Percentiles rank a stretch among this genome's conserved stretches.
Conservation (phyloP, 2,113 vertebrate species). For the Camelus bactrianus region DNA sequence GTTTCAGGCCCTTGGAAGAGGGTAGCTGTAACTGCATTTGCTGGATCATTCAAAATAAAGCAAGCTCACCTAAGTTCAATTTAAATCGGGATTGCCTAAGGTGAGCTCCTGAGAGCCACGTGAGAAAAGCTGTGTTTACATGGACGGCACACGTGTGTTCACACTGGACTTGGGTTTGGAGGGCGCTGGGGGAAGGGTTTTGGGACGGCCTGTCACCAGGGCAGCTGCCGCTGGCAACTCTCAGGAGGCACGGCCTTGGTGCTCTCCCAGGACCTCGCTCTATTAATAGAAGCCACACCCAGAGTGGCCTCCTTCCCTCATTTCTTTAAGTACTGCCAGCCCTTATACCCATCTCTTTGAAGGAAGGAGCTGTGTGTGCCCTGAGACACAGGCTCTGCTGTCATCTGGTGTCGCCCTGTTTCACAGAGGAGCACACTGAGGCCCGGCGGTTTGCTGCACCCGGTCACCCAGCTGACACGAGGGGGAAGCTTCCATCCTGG, state of each 20-base stretch:
- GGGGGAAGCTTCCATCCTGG: background rate
- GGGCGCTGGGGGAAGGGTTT: background rate
- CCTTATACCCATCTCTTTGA: background rate
- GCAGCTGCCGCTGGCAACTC: background rate
- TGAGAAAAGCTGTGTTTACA: background rate
- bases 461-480: rapidly evolving
- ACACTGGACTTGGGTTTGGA: background rate
- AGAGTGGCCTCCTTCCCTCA: rapidly evolving
- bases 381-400: background rate
- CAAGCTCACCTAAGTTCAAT: background rate
- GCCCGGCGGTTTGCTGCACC: background rate
- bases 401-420: rapidly evolving
- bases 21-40: background rate
- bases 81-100: rapidly evolving
- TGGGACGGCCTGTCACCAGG: background rate
- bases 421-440: background rate
- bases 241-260: rapidly evolving
- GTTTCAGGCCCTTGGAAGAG: background rate
- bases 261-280: background rate
- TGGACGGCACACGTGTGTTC: no score
- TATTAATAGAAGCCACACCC: background rate
- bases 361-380: rapidly evolving
- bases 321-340: background rate
- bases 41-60: background rate
- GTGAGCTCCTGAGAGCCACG: background rate